A percentile compares a stretch with the other conserved stretches of the same genome.
Conservation (phyloP, 30 jellyfish, hydroid and myxozoan genomes). For the Chironex yamaguchii region DNA sequence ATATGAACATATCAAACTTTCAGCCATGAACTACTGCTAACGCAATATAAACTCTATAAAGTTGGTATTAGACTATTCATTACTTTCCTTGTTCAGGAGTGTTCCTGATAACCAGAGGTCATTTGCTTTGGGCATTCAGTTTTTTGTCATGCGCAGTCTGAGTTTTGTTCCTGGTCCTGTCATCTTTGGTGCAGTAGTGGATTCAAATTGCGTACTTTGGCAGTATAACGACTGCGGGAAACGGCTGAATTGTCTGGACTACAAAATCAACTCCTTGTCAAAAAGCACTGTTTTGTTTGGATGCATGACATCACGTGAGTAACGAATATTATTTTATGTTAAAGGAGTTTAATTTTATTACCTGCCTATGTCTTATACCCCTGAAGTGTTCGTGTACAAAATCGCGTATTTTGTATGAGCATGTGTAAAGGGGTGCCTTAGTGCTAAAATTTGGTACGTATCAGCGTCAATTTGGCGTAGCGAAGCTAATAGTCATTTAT, state of each 20-base stretch:
- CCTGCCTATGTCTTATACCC: too few relatives aligned
- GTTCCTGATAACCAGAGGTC: conserved; percentile 97
- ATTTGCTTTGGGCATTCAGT: conserved; percentile 86
- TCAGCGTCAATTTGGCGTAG: too few relatives aligned
- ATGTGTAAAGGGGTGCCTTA: too few relatives aligned
- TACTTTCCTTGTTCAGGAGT: conserved; percentile 35
- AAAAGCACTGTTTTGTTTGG: conserved; percentile 57
- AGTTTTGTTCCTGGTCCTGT: conserved; percentile 95
- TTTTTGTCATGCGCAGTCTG: conserved; percentile 85
- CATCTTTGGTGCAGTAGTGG: conserved; percentile 80
- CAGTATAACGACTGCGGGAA: conserved; percentile 79
- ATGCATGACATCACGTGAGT: conserved; percentile 71
- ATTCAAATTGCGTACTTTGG: conserved; percentile 83
- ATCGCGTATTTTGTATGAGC: background rate
- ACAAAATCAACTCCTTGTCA: conserved; percentile 74
- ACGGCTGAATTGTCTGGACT: conserved; percentile 78
- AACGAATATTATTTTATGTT: too few relatives aligned
- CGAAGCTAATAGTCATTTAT: too few relatives aligned
- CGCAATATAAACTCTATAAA: background rate
- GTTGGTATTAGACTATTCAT: too few relatives aligned
- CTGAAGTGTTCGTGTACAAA: too few relatives aligned
- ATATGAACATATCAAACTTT: background rate
- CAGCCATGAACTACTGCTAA: background rate
- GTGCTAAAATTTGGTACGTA: too few relatives aligned
- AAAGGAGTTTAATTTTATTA: background rate